Conservation (phyloP, 2,797 vertebrate species). For the Tauraco hartlaubi region DNA sequence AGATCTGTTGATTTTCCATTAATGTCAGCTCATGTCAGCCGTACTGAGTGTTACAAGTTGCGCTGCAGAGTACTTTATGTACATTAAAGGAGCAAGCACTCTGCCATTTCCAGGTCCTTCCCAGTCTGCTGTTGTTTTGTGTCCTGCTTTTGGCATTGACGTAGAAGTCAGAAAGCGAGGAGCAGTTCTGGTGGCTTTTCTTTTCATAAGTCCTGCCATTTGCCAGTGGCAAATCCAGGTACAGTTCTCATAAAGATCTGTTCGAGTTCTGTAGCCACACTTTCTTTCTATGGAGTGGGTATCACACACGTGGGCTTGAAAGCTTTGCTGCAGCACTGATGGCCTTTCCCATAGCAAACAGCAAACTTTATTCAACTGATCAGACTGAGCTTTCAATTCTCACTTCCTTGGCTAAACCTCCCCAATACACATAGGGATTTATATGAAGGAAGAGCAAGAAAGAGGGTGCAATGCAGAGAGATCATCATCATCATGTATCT, state of each 20-base stretch:
- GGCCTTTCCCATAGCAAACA: neutral
- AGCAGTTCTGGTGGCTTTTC: neutral
- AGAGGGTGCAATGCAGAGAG: neutral
- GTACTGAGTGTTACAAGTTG: neutral
- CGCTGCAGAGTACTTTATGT: neutral
- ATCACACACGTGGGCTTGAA: neutral
- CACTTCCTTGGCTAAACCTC: neutral
- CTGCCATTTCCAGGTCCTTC: neutral
- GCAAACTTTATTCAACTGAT: slow-evolving; percentile 48
- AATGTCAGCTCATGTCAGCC: slow-evolving; percentile 4
- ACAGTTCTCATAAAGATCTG: neutral
- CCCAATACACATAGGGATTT: neutral
- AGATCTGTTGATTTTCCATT: slow-evolving; percentile 43
- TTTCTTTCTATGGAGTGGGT: neutral
- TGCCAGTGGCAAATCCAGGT: neutral
- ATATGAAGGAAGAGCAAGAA: slow-evolving; percentile 14
- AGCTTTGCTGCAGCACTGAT: neutral
- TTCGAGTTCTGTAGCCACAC: neutral
- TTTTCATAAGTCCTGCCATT: neutral
- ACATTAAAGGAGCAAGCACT: neutral
- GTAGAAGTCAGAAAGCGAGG: neutral
- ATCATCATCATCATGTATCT: neutral
- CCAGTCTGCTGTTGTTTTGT: neutral
- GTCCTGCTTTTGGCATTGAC: neutral
- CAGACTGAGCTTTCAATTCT: slow-evolving; percentile 1